These are phyloP conservation scores for Eilema griseolum DNA, from an alignment of 2,888 invertebrate genomes.

Conservation along the genomic window DNA sequence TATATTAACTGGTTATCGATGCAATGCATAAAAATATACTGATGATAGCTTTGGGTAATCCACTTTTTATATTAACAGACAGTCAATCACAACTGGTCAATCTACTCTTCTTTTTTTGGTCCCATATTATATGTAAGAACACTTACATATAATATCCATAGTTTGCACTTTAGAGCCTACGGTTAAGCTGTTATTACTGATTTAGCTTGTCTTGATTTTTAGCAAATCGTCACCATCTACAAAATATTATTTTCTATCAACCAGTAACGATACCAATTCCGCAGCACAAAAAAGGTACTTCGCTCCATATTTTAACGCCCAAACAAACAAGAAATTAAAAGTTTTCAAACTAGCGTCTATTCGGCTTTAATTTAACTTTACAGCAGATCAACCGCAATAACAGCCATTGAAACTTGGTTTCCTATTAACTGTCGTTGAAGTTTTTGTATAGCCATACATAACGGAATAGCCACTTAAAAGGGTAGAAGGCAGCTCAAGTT, in stretches of 20 bases:
- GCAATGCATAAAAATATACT: constrained; percentile 63
- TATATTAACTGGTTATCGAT: constrained; percentile 71
- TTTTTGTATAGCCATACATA: constrained; percentile 41
- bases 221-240: too few species aligned
- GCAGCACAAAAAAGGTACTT: not conserved
- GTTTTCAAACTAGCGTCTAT: constrained; percentile 12
- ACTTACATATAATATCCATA: too few species aligned
- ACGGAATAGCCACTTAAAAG: constrained; percentile 31
- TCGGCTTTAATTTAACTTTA: constrained; percentile 7
- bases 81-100: too few species aligned
- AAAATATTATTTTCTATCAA: too few species aligned
- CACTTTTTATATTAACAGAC: not conserved
- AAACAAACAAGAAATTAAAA: not conserved
- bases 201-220: not conserved
- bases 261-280: too few species aligned
- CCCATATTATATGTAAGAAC: too few species aligned
- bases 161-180: too few species aligned
- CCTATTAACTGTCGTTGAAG: constrained; percentile 29
- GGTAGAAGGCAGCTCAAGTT: constrained; percentile 40
- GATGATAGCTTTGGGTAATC: constrained; percentile 10
- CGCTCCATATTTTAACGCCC: not conserved
- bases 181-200: not conserved
- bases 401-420: constrained; percentile 37
- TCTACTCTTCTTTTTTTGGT: not conserved
- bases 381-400: constrained; percentile 21